These are phyloP conservation scores for Enteromius thamalakanensis DNA, from an alignment of 2,797 vertebrate genomes.

Conservation along the genomic window DNA sequence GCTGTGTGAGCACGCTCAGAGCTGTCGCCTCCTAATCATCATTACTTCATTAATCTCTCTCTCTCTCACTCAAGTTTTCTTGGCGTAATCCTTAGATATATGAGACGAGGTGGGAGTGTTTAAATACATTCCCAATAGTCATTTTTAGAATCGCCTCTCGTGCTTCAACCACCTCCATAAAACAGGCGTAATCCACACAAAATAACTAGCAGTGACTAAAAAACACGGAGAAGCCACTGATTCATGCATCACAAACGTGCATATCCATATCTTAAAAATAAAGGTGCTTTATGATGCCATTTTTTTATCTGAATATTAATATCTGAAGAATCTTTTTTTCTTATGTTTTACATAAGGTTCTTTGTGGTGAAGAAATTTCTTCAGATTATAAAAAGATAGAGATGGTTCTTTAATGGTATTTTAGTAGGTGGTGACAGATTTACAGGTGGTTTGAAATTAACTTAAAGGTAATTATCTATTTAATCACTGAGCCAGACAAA, in stretches of 20 bases:
- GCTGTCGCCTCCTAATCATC: constrained; percentile 38
- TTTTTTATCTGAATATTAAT: no score
- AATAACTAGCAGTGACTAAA: neutral
- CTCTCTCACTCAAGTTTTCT: constrained; percentile 21
- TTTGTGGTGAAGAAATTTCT: no score
- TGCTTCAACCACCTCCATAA: constrained; percentile 43
- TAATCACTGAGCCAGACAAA: neutral
- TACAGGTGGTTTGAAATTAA: neutral
- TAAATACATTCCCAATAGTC: constrained; percentile 36
- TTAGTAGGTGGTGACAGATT: neutral
- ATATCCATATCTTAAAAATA: neutral
- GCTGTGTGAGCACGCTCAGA: constrained; percentile 56
- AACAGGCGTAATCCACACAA: constrained; percentile 11
- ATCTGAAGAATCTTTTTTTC: no score
- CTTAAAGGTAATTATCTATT: neutral
- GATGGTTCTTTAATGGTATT: neutral
- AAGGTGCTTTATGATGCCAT: no score
- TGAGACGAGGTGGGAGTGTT: constrained; percentile 47
- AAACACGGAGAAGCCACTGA: neutral
- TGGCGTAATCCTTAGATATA: constrained; percentile 41
- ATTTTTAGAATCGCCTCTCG: constrained; percentile 47
- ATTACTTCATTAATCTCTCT: constrained; percentile 4
- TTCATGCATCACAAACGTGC: neutral
- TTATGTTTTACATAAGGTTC: no score
- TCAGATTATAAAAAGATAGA: no score